Conservation (phyloP, 2,888 invertebrate genomes). For the Cosmia trapezina region DNA sequence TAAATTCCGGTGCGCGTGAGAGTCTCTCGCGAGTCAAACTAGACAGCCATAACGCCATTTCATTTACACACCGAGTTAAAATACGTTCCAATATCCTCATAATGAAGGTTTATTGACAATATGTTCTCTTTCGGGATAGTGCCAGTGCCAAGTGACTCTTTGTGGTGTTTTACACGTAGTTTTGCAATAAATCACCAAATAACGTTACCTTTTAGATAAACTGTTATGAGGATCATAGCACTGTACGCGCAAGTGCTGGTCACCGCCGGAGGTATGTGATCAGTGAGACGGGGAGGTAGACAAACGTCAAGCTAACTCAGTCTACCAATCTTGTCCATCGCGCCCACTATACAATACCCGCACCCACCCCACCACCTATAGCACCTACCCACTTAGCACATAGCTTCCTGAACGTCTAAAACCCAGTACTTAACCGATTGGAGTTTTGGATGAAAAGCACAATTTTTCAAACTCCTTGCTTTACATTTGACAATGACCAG, state of each 20-base stretch:
- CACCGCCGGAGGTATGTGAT: too few relatives aligned
- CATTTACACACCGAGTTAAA: too few relatives aligned
- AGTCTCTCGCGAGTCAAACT: too few relatives aligned
- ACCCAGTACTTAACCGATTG: neutral
- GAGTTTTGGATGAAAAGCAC: neutral
- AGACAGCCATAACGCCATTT: too few relatives aligned
- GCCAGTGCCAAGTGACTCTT: neutral
- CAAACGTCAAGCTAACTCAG: too few relatives aligned
- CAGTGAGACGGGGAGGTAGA: too few relatives aligned
- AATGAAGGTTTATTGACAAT: conserved; percentile 22
- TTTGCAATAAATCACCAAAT: neutral
- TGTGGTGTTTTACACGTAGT: neutral
- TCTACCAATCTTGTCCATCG: too few relatives aligned
- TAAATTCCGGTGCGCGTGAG: too few relatives aligned
- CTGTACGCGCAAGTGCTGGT: too few relatives aligned
- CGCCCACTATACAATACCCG: too few relatives aligned
- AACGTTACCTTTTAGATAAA: too few relatives aligned
- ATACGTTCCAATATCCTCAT: too few relatives aligned
- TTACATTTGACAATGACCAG: neutral
- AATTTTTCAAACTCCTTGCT: neutral
- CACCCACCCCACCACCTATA: neutral
- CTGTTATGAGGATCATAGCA: neutral
- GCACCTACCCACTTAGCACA: neutral
- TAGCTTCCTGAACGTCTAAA: neutral
- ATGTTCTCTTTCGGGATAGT: neutral